These are phyloP conservation scores for Gastrophysa polygoni DNA, from an alignment of 2,888 invertebrate genomes.

Conservation along the genomic window DNA sequence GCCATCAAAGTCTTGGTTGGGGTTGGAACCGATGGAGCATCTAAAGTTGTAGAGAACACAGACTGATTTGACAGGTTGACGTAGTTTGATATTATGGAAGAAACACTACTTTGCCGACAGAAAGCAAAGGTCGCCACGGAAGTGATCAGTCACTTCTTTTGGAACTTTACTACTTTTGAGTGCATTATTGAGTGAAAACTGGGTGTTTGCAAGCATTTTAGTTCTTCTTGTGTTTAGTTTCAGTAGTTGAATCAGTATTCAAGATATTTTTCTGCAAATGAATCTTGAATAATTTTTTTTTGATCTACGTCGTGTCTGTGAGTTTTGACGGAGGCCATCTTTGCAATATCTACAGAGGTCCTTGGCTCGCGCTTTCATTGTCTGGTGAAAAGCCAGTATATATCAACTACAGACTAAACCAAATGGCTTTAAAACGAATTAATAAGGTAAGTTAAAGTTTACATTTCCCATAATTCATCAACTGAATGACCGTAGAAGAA, in stretches of 20 bases:
- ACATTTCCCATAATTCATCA: conserved; percentile 40
- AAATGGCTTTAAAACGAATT: conserved; percentile 97
- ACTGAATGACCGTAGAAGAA: conserved; percentile 37
- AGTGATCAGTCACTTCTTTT: conserved; percentile 58
- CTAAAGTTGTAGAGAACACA: neutral
- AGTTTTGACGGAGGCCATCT: conserved; percentile 84
- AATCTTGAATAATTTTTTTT: conserved; percentile 47
- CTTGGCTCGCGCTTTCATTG: conserved; percentile 83
- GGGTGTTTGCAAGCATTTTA: conserved; percentile 37
- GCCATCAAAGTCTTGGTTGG: too few species aligned
- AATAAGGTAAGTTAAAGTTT: conserved; percentile 81
- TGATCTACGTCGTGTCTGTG: conserved; percentile 76
- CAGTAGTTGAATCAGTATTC: conserved; percentile 26
- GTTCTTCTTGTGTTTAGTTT: conserved; percentile 41
- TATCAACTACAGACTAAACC: conserved; percentile 70
- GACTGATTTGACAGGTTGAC: neutral
- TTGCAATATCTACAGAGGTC: conserved; percentile 85
- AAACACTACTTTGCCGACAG: conserved; percentile 31
- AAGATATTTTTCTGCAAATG: conserved; percentile 33
- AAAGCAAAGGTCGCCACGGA: conserved; percentile 51
- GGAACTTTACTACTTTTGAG: conserved; percentile 44
- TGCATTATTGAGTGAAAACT: conserved; percentile 37
- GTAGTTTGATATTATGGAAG: neutral
- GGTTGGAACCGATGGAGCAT: too few species aligned
- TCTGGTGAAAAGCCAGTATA: conserved; percentile 79